Evolutionary conservation across 2,888 invertebrate species (phyloP), one percentile per base, ranked within the genome.

Genomic region (Deilephila elpenor): DNA sequence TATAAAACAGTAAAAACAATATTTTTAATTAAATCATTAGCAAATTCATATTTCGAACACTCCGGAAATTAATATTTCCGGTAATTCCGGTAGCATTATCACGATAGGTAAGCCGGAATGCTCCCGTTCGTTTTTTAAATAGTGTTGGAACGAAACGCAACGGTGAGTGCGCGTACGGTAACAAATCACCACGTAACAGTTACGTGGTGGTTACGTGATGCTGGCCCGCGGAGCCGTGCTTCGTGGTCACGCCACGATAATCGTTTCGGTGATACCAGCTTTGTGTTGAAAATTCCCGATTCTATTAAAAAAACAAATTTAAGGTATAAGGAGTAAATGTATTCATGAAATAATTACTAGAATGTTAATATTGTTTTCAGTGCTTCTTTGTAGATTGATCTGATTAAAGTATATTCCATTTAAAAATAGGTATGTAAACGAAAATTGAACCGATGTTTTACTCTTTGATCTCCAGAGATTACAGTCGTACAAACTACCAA

Each of bases 121-220:
- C 59, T 71, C 32, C 61, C n/a, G 62, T 67, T 44, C 20, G 56
- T 56, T 61, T 61, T 51, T 29, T 29, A 60, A 20, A 19, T 32
- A 56, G 53, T 17, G 37, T 62, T 67, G 53, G 19, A 64, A 61
- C 34, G 62, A 72, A 72, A 73, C 67, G 20, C 53, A 56, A 60
- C 73, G 71, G 34, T 62, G 60, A 74, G 44, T 71, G 75, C 76
- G 78, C 76, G 77, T 78, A 80, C 80, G 74, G 79, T 81, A 75
- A 75, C 75, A 64, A 71, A 61, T 61, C 70, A 56, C 53, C 70
- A 80, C 82, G 81, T 82, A 82, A 83, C 81, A 29, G 83, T 86
- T 86, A 82, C 81, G 83, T 78, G 79, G 62, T 73, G 71, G 78
- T 85, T 84, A 80, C 81, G 81, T 79, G 78, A 78, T 71, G 61